phyloP scores from a whole-genome alignment of 2,113 vertebrate species.

The Macrotis lagotis region DNA sequence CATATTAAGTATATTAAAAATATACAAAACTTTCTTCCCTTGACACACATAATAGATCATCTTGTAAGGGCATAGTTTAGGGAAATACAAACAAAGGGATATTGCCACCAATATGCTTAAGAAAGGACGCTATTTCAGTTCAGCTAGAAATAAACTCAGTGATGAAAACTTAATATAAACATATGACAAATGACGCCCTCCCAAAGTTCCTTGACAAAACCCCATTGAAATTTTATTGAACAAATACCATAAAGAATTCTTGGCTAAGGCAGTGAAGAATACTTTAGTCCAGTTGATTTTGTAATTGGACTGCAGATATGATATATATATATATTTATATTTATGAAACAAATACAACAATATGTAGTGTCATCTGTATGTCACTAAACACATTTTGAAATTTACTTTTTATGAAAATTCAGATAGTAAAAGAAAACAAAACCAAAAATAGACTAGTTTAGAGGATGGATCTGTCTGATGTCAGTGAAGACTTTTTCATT shows the following conservation, averaged over 20 bases:
- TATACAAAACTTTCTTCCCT: neutral
- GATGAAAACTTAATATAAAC: constrained; percentile 23
- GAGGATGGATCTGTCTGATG: neutral
- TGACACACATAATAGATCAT: neutral
- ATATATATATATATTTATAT: neutral
- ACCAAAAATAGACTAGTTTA: neutral
- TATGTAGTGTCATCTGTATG: neutral
- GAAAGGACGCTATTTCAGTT: neutral
- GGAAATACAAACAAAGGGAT: neutral
- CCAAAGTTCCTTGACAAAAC: neutral
- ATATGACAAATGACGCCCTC: neutral
- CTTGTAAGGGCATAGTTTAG: neutral
- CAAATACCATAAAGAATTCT: neutral
- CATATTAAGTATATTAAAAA: neutral
- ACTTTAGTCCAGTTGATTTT: neutral
- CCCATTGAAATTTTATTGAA: neutral
- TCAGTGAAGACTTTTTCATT: neutral
- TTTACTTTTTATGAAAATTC: constrained; percentile 9
- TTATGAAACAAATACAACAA: neutral
- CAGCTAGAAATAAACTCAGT: constrained; percentile 29
- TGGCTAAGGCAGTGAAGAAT: neutral
- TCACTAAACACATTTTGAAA: constrained; percentile 8
- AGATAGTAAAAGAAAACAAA: constrained; percentile 19
- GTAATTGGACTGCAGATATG: neutral
- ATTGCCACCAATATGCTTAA: neutral